A percentile compares a stretch with the other conserved stretches of the same genome.
These are phyloP conservation scores for Gastracanthus pulcherrimus DNA, from an alignment of 2,888 invertebrate species.

Conservation along the genomic window DNA sequence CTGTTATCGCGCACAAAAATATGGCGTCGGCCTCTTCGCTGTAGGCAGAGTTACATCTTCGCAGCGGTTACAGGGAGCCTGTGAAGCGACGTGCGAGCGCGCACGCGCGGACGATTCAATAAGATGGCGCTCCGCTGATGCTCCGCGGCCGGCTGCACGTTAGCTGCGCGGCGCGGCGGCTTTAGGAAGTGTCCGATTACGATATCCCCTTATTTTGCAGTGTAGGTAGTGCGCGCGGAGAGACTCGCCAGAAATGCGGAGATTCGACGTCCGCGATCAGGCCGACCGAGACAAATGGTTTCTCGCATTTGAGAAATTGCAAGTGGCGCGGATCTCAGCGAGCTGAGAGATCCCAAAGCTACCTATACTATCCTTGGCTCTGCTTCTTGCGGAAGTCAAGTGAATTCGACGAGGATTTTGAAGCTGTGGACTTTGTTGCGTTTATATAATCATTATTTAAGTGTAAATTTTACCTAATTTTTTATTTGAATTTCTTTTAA, in stretches of 20 bases:
- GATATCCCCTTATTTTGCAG: conserved; percentile 57
- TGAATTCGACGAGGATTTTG: neutral
- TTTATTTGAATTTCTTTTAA: too few species aligned
- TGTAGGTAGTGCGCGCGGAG: neutral
- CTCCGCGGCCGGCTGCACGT: neutral
- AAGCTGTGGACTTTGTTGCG: too few species aligned
- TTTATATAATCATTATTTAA: too few species aligned
- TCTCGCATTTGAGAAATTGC: conserved; percentile 48
- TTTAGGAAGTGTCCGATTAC: conserved; percentile 65
- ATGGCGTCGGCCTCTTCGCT: neutral
- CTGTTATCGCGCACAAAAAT: too few species aligned
- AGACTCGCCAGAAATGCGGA: conserved; percentile 31
- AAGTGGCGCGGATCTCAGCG: too few species aligned
- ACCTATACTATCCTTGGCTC: neutral
- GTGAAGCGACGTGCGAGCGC: neutral
- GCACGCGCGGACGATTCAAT: conserved; percentile 8
- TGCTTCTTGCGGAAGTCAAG: neutral
- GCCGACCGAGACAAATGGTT: conserved; percentile 39
- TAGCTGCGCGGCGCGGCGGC: neutral
- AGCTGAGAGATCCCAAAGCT: neutral
- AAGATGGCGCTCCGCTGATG: neutral
- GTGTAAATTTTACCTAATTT: too few species aligned
- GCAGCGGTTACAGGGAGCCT: neutral
- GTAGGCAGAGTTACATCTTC: neutral
- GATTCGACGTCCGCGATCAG: conserved; percentile 28